Conservation (phyloP, 35 echinoderm and acorn worm species). For the Holothuria glaberrima region DNA sequence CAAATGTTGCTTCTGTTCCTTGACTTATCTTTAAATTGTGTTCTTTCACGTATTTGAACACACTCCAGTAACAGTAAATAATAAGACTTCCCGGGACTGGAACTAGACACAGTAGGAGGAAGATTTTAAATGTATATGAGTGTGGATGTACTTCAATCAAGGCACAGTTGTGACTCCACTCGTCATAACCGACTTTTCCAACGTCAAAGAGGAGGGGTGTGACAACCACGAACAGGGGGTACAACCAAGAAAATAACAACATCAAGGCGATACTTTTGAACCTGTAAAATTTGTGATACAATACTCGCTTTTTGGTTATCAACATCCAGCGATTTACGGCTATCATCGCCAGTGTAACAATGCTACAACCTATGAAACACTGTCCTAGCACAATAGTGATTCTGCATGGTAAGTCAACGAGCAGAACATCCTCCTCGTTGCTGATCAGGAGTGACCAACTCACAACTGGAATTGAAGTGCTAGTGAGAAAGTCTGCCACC, state of each 20-base stretch:
- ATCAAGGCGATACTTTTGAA: not conserved
- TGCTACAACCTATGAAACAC: slow-evolving; percentile 65
- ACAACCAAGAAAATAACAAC: slow-evolving; percentile 56
- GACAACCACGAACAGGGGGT: slow-evolving; percentile 43
- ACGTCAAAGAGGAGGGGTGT: slow-evolving; percentile 52
- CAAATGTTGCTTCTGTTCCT: too few species aligned
- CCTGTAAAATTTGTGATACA: slow-evolving; percentile 31
- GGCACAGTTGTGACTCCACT: slow-evolving; percentile 36
- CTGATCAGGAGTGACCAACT: slow-evolving; percentile 13
- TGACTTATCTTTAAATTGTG: slow-evolving; percentile 9
- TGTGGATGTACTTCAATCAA: not conserved
- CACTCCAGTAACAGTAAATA: not conserved
- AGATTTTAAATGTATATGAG: not conserved
- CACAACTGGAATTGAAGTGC: slow-evolving; percentile 29
- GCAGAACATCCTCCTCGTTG: not conserved
- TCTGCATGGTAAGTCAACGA: slow-evolving; percentile 2
- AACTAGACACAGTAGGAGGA: not conserved
- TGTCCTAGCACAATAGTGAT: not conserved
- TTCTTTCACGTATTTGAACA: slow-evolving; percentile 6
- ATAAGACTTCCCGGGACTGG: slow-evolving; percentile 8
- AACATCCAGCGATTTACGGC: slow-evolving; percentile 63
- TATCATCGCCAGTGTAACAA: slow-evolving; percentile 67
- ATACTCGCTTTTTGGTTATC: slow-evolving; percentile 32
- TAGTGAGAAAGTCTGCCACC: slow-evolving; percentile 59
- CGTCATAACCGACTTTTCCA: slow-evolving; percentile 67